Conservation (phyloP, 2,888 invertebrate genomes). For the Erynnis tages region DNA sequence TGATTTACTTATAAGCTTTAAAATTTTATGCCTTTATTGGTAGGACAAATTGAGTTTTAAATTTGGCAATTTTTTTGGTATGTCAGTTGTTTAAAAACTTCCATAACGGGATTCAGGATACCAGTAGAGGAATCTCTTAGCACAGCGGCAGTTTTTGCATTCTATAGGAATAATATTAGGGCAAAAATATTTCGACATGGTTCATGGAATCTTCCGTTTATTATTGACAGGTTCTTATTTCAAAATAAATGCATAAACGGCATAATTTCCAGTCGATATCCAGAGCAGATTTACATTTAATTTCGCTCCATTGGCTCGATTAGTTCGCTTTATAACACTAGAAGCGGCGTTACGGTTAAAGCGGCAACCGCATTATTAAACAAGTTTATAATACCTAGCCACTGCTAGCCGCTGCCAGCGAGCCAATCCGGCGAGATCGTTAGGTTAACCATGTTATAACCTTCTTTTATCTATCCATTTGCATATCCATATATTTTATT, state of each 20-base stretch:
- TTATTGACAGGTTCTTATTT: conserved; percentile 12
- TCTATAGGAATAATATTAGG: too few relatives aligned
- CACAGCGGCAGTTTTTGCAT: too few relatives aligned
- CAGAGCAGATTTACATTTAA: conserved; percentile 24
- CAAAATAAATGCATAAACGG: conserved; percentile 13
- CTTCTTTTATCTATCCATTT: conserved; percentile 63
- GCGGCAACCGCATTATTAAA: conserved; percentile 44
- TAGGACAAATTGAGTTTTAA: too few relatives aligned
- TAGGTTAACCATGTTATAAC: conserved; percentile 59
- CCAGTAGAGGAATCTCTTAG: too few relatives aligned
- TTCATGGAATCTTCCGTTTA: conserved; percentile 1
- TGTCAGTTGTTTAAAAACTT: too few relatives aligned
- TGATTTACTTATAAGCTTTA: neutral
- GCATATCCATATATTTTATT: conserved; percentile 62
- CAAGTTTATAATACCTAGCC: conserved; percentile 41
- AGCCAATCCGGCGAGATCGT: conserved; percentile 42
- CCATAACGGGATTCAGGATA: too few relatives aligned
- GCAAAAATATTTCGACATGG: neutral
- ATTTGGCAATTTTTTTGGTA: too few relatives aligned
- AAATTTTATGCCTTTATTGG: too few relatives aligned
- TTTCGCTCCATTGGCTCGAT: conserved; percentile 34
- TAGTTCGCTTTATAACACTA: conserved; percentile 48
- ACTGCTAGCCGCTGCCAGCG: conserved; percentile 39
- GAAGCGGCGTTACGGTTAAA: conserved; percentile 42
- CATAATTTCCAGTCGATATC: conserved; percentile 17